Evolutionary conservation across 2,113 vertebrate genomes (phyloP), one percentile per base, ranked within the genome.

Genomic region (Psettodes erumei): DNA sequence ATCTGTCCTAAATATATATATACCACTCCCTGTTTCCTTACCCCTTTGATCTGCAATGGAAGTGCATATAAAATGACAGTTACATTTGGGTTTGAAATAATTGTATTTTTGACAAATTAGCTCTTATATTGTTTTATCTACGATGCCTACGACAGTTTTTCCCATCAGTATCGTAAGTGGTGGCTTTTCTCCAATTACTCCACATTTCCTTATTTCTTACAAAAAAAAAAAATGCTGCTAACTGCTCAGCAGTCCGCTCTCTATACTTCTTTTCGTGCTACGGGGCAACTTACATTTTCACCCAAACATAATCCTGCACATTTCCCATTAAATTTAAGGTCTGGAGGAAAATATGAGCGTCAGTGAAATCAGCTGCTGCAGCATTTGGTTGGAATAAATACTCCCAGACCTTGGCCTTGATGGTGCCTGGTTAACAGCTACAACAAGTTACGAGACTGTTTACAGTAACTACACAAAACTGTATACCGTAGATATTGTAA

Each of bases 311-410:
- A 74, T 68, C 47, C 70, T 45, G 7, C 56, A 82, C 55, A 76
- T 70, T 50, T 68, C 53, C 60, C 45, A 53, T 63, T 71, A 47
- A 77, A 75, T 61, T 56, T 32, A 70, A 51, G 1, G 42, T 65
- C 64, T 71, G 43, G 48, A 77, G 68, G 78, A 77, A 77, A 73
- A 79, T 69, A 61, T 76, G 65, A 82, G 60, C 27, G 8, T 70
- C 45, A 67, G 33, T 81, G 43, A 71, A 80, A 79, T 63, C 45
- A 40, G 28, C 71, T 71, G 65, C 63, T 79, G 47, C 75, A 61
- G 81, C 62, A 48, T 81, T 75, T 38, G 23, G 40, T 67, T 54
- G 61, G 45, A 59, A 62, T 73, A 61, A 69, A 81, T 74, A 63
- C 54, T 35, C 70, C 59, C 65, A 61, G 58, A 67, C 58, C 23